Evolutionary conservation across 64 coral and sea anemone species (phyloP).

Genomic region (Hydrozoanthus tunicans): DNA sequence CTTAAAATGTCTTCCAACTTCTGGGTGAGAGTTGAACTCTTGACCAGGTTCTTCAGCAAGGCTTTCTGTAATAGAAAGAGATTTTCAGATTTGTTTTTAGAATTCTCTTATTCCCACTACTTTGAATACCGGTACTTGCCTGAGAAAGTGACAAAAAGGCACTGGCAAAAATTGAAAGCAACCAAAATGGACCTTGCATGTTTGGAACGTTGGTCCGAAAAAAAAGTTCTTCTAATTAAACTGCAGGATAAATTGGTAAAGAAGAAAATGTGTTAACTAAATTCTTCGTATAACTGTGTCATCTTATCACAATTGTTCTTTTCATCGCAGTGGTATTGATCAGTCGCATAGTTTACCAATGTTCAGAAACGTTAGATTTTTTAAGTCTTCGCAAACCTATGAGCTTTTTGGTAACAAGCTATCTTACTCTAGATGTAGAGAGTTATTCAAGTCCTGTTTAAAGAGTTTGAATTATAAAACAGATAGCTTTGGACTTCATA

Average conservation of each 20-base stretch:
- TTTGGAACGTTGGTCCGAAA: no score
- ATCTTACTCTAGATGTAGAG: conserved; percentile 28
- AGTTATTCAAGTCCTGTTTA: conserved; percentile 7
- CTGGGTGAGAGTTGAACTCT: conserved; percentile 80
- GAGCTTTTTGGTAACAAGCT: conserved; percentile 28
- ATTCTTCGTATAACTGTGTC: no score
- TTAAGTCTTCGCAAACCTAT: conserved; percentile 1
- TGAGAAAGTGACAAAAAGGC: no score
- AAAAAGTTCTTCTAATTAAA: no score
- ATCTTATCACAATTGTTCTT: no score
- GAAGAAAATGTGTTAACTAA: no score
- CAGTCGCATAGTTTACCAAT: conserved; percentile 3
- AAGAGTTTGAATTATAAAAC: conserved; percentile 19
- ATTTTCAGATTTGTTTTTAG: not conserved
- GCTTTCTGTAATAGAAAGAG: conserved; percentile 57
- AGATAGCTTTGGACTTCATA: not conserved
- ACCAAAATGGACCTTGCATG: no score
- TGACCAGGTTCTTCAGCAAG: conserved; percentile 69
- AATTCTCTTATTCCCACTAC: not conserved
- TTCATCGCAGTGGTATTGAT: not conserved
- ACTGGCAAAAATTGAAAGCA: no score
- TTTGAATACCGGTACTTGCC: not conserved
- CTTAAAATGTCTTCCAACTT: conserved; percentile 85
- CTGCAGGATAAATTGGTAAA: no score
- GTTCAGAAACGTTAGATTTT: conserved; percentile 3